Percentiles rank a stretch among this genome's conserved stretches.
These are phyloP conservation scores for Psococerastis gibbosa DNA, from an alignment of 2,888 invertebrate species.

Conservation along the genomic window DNA sequence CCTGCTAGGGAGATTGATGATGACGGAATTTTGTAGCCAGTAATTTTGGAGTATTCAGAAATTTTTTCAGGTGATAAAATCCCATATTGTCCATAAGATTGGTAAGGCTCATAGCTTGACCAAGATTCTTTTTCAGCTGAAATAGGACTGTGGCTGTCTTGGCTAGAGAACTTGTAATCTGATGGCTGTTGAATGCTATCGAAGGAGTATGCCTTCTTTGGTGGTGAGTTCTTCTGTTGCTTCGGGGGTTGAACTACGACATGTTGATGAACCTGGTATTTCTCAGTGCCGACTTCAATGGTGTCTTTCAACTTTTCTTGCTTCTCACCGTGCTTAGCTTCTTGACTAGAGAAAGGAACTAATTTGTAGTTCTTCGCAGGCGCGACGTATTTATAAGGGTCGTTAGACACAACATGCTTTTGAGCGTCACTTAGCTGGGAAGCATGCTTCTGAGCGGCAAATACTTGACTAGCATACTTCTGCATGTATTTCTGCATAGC, in stretches of 20 bases:
- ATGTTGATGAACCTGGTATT: not conserved
- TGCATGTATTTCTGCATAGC: conserved; percentile 7
- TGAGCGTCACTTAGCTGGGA: conserved; percentile 5
- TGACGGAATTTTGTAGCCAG: conserved; percentile 2
- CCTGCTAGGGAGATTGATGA: not conserved
- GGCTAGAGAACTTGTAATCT: not conserved
- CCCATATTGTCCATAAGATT: not conserved
- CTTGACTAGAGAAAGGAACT: not conserved
- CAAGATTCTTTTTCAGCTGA: not conserved
- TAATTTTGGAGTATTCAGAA: not conserved
- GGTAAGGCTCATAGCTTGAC: not conserved
- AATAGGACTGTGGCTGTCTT: not conserved
- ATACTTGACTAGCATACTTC: conserved; percentile 1
- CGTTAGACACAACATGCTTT: not conserved
- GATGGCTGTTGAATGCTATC: not conserved
- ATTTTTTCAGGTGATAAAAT: not conserved
- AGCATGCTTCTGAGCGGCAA: conserved; percentile 4
- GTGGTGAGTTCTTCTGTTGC: not conserved
- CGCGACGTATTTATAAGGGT: not conserved
- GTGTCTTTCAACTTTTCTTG: not conserved
- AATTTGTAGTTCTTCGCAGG: conserved; percentile 8
- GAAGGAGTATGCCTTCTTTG: conserved; percentile 2
- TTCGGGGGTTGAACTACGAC: not conserved
- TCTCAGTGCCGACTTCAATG: conserved; percentile 1
- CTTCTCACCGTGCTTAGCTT: not conserved